Base-by-base conservation (phyloP, 2,113 vertebrate genomes). In the Pelvicachromis taeniatus region DNA sequence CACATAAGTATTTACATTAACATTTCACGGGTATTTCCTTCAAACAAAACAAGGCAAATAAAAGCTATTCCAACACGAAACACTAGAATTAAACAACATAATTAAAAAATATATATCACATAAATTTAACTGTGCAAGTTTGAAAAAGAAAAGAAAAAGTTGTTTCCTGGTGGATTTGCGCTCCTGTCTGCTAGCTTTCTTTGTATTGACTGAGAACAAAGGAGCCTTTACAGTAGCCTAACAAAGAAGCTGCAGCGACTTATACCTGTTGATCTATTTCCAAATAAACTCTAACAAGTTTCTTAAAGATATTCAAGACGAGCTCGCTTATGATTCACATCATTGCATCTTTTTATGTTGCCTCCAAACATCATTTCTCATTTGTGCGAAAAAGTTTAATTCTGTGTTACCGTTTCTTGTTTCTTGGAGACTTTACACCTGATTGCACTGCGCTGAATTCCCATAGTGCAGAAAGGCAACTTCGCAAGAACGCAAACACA, bases 261-360 rank as follows among this genome's bases (percentile, higher is more conserved):
- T 87, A 91, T 95, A 97, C 96, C 96, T 97, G 96, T 97, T 97
- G 96, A 96, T 94, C 93, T 88, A 78, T 78, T 79, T 88, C 85
- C 84, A 87, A 65, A 85, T 80, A 61, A 87, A 90, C 91, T 88
- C 29, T 19, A 31, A 59, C 53, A 93, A 95, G 77, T 94, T 89
- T 80, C 63, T 81, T 11, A 6, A 13, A 53, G 23, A 77, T 88
- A 83, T 84, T 77, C 38, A 2, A 73, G 5, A 38, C 23, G 0
- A 21, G 63, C 12, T 19, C 8, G 13, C 45, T 65, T 42, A 6
- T 1, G 4, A 35, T 4, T 29, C 13, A 56, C 31, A 4, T 12
- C 42, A 4, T 17, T 31, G 7, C 23, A 53, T 65, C 17, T 8
- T 33, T 75, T 23, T 13, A 8, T 65, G 19, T 2, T 29, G 5